A percentile compares a stretch with the other conserved stretches of the same genome.
Evolutionary conservation across 2,113 vertebrate genomes (phyloP).

Genomic region (Zosterops pallidus): DNA sequence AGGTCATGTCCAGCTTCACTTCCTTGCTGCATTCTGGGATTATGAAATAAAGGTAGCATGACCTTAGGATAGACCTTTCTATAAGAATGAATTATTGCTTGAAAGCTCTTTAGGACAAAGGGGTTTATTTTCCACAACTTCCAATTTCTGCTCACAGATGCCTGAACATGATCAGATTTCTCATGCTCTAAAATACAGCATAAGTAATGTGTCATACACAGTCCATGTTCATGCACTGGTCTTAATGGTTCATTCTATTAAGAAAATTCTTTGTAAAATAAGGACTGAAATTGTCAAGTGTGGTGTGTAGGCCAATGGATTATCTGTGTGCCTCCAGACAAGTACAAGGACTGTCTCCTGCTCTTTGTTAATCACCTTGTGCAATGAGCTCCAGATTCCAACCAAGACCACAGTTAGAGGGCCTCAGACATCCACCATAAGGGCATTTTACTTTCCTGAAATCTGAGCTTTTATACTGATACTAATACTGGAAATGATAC

Average conservation of each 20-base stretch:
- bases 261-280: not conserved
- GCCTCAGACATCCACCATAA: not conserved
- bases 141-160: slow-evolving; percentile 25
- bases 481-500: not conserved
- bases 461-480: not conserved
- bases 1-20: not conserved
- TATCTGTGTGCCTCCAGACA: not conserved
- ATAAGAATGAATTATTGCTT: slow-evolving; percentile 22
- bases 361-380: not conserved
- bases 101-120: slow-evolving; percentile 33
- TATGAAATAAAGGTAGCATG: slow-evolving; percentile 41
- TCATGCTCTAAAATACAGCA: not conserved
- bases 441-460: not conserved
- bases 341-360: not conserved
- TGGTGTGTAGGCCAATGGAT: not conserved
- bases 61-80: slow-evolving; percentile 38
- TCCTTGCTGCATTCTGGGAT: slow-evolving; percentile 21
- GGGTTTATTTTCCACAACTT: slow-evolving; percentile 16
- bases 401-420: not conserved
- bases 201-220: not conserved
- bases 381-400: not conserved
- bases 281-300: not conserved
- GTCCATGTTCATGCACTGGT: not conserved
- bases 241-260: not conserved
- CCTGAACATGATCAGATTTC: not conserved